phyloP scores from a whole-genome alignment of 2,797 vertebrate genomes.

The Dipus sagitta region DNA sequence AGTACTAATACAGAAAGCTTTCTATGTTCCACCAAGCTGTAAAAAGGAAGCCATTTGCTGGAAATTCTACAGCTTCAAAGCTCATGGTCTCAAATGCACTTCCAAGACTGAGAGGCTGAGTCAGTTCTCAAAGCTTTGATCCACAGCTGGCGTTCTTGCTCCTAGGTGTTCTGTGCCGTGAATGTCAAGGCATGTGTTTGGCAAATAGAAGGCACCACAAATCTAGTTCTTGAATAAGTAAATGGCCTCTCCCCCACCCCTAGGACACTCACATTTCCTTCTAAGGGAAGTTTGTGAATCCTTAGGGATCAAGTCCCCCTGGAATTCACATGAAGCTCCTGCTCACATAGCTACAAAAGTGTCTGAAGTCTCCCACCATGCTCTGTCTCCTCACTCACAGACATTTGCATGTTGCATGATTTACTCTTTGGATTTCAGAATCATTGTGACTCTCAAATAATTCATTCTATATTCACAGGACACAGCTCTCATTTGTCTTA shows the following conservation, averaged over 20 bases:
- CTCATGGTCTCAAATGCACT: not conserved
- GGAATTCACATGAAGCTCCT: not conserved
- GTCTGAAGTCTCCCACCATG: not conserved
- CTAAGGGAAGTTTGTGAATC: conserved; percentile 3
- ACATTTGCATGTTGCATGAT: not conserved
- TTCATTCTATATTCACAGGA: conserved; percentile 11
- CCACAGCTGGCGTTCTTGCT: not conserved
- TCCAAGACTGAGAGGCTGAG: conserved; percentile 35
- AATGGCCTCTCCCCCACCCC: not conserved
- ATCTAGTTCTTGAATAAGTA: not conserved
- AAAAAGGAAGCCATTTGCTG: conserved; percentile 23
- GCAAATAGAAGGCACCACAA: not conserved
- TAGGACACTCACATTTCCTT: not conserved
- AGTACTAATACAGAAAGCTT: conserved; percentile 22
- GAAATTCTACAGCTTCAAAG: conserved; percentile 29
- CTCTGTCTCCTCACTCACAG: not conserved
- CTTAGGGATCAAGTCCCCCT: not conserved
- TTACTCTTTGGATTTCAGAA: conserved; percentile 48
- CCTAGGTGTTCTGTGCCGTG: not conserved
- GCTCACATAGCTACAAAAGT: not conserved
- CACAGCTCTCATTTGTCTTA: conserved; percentile 34
- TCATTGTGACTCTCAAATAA: conserved; percentile 40
- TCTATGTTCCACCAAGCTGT: conserved; percentile 1
- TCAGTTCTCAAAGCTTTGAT: conserved; percentile 16
- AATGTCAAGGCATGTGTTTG: not conserved